Evolutionary conservation across 2,888 invertebrate species (phyloP), one percentile per base, ranked within the genome.

Genomic region (Apodemia mormo): DNA sequence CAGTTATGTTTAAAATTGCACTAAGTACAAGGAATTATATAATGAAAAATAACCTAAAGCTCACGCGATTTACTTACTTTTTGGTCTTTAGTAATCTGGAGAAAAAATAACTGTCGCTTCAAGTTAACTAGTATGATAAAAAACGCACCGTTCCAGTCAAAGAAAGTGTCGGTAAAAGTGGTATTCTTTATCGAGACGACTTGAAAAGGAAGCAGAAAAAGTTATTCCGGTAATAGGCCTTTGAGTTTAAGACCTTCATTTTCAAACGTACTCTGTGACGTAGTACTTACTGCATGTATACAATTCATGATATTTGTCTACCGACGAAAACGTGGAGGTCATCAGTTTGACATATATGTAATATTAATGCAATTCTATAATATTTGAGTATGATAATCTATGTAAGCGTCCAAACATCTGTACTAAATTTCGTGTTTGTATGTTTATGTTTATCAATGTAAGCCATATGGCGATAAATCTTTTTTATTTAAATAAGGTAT

Each of bases 191-290:
- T 73, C 74, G 72, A 71, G 68, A 73, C 73, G 73, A 67, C 73
- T 69, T 69, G 67, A 68, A 64, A 69, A 79, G 88, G 87, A 88
- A 86, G 78, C 79, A 83, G 83, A 89, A 88, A 87, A 88, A 88
- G 80, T 71, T 73, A 67, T 75, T 73, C 81, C 86, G 88, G 86
- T 86, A 79, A 82, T 71, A 70, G 6, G 66, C 75, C 61, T 37
- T 61, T 14, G n/a, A 37, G 37, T 61, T 61, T 61, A 33, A 37
- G 12, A 30, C 61, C 30, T 61, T 61, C 58, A 10, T 30, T 61
- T 61, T 37, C 12, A n/a, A n/a, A 14, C 4, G 52, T 49, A 49
- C 12, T 10, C 2, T 45, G 12, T 45, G 45, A 45, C 45, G 10
- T 12, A 9, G 10, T 37, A 37, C 33, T 4, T 3, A 3, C 5